Evolutionary conservation across 92 coral and sea anemone genomes (phyloP), one percentile per base, ranked within the genome.

Genomic region (Plumapathes pennacea): DNA sequence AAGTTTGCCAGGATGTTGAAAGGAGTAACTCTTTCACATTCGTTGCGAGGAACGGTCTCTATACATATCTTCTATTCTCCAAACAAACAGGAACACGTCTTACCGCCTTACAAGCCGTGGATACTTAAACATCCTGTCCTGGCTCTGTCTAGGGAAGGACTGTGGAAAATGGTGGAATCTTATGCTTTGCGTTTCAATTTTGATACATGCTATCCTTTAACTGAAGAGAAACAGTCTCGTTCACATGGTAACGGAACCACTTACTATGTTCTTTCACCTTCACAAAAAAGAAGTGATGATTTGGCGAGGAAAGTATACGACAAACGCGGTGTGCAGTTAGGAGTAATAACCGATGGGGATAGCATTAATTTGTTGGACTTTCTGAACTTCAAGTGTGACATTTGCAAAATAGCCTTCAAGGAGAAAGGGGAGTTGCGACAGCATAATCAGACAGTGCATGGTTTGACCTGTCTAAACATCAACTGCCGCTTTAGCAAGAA

Each of bases 101-200:
- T 79, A 21, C 91, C 87, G 0, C 67, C 28, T n/a, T 84, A 84
- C 61, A 68, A 58, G 13, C 86, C 91, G 7, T 84, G 91, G 91
- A 31, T 84, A 8, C 79, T 78, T 28, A 85, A 80, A 36, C 91
- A 85, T 32, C 91, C 91, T 2, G 46, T 71, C 1, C 38, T 75
- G 7, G 25, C 26, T 5, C 66, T 61, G 15, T 20, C 29, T 9
- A 24, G 41, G 32, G 66, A 55, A 3, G 50, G 62, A 5, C 53
- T 57, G 0, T 49, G 71, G 82, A 36, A 44, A 38, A 27, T 64
- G 10, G 45, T 85, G 33, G 80, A 73, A 33, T 64, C 69, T 4
- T 79, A 66, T 33, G 62, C 74, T 3, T 45, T 48, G 50, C 50
- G 50, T 22, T 78, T 50, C 54, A 84, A 53, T 37, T 84, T 79